Evolutionary conservation across 2,888 invertebrate genomes (phyloP).

Genomic region (Abscondita cerata): DNA sequence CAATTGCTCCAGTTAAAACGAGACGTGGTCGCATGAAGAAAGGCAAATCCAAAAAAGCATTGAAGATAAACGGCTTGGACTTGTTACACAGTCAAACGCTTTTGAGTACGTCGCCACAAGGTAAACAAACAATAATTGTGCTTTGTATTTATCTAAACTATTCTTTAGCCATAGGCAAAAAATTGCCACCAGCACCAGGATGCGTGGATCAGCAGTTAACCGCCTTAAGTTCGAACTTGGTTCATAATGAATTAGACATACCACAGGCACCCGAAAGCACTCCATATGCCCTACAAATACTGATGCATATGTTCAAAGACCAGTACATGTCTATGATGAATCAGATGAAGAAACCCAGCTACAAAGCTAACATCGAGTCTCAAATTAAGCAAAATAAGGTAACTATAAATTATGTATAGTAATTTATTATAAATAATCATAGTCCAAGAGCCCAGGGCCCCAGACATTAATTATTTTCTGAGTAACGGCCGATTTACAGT

Average conservation of each 20-base stretch:
- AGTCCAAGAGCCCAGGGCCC: no score
- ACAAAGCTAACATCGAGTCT: slow-evolving; percentile 72
- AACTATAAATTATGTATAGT: no score
- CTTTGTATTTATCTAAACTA: slow-evolving; percentile 1
- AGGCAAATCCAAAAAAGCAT: slow-evolving; percentile 67
- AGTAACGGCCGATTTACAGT: no score
- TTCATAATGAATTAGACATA: slow-evolving; percentile 85
- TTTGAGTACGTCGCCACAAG: slow-evolving; percentile 82
- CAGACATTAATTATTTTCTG: no score
- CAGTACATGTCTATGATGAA: slow-evolving; percentile 87
- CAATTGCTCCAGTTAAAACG: slow-evolving; percentile 58
- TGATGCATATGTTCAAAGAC: slow-evolving; percentile 84
- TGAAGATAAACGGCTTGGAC: slow-evolving; percentile 87
- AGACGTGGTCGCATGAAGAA: slow-evolving; percentile 69
- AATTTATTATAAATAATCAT: no score
- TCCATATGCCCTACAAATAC: slow-evolving; percentile 85
- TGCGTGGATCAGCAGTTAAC: slow-evolving; percentile 91
- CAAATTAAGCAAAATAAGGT: slow-evolving; percentile 85
- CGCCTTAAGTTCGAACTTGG: slow-evolving; percentile 73
- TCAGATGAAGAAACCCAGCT: slow-evolving; percentile 82
- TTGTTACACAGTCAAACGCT: slow-evolving; percentile 88
- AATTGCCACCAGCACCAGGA: slow-evolving; percentile 86
- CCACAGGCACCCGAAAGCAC: slow-evolving; percentile 78
- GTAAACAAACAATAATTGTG: slow-evolving; percentile 55
- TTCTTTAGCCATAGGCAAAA: slow-evolving; percentile 66